These are phyloP conservation scores for Danionella cerebrum DNA, from an alignment of 2,113 vertebrate species.

Conservation along the genomic window DNA sequence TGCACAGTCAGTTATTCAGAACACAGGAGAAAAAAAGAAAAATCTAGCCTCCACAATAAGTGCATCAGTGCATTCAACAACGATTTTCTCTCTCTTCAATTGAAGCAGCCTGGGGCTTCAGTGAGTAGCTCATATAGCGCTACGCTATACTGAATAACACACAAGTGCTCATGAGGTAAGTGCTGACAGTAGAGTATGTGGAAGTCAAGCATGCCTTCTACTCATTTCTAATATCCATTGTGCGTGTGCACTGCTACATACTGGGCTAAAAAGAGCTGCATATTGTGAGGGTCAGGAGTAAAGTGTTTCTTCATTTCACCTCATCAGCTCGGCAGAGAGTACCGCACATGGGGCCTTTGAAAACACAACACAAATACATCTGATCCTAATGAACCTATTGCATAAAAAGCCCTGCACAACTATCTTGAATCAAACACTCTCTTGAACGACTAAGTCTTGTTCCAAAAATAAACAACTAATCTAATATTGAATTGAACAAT, in stretches of 20 bases:
- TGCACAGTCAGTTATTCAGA: too few species aligned
- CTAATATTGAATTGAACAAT: too few species aligned
- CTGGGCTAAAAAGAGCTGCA: not conserved
- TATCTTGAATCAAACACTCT: not conserved
- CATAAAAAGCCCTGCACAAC: not conserved
- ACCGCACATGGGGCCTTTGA: not conserved
- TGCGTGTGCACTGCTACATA: not conserved
- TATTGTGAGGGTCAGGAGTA: conserved; percentile 18
- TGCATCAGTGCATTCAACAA: too few species aligned
- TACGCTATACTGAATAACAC: not conserved
- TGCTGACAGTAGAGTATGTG: not conserved
- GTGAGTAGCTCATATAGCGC: not conserved
- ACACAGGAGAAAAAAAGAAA: too few species aligned
- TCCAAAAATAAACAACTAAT: too few species aligned
- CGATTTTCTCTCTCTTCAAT: not conserved
- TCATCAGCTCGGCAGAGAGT: not conserved
- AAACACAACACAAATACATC: not conserved
- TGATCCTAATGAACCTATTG: not conserved
- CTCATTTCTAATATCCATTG: not conserved
- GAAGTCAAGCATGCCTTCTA: not conserved
- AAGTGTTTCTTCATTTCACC: not conserved
- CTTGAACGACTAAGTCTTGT: too few species aligned
- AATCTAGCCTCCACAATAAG: too few species aligned
- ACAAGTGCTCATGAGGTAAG: not conserved
- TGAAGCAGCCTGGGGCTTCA: not conserved